Conservation (phyloP, 1,140 invertebrate species). For the Triops cancriformis region DNA sequence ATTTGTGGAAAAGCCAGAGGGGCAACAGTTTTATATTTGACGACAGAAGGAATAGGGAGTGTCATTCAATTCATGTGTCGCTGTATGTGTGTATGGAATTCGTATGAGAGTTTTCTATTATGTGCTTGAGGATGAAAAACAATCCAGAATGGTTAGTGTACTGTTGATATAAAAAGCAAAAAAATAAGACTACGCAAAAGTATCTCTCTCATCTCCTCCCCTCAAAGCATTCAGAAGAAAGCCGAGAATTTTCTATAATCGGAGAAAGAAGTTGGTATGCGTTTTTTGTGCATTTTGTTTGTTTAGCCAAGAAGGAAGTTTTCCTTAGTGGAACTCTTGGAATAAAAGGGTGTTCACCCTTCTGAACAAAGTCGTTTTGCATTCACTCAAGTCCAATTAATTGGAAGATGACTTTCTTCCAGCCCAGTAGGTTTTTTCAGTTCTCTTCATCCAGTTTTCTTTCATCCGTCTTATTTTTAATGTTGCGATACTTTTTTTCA, state of each 20-base stretch:
- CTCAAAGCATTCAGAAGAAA: not conserved
- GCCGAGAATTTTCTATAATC: not conserved
- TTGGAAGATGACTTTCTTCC: too few relatives aligned
- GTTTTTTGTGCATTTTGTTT: not conserved
- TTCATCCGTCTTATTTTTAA: too few relatives aligned
- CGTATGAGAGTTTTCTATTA: not conserved
- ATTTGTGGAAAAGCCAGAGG: not conserved
- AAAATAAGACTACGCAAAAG: not conserved
- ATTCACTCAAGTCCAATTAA: too few relatives aligned
- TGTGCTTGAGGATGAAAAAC: not conserved
- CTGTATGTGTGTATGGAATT: not conserved
- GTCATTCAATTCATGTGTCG: not conserved
- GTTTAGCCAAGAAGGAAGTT: not conserved
- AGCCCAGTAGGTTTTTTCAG: too few relatives aligned
- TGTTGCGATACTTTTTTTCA: too few relatives aligned
- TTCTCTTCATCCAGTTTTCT: too few relatives aligned
- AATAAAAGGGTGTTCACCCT: conserved; percentile 6
- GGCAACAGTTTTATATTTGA: not conserved
- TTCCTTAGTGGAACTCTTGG: not conserved
- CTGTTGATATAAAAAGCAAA: not conserved
- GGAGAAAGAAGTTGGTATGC: not conserved
- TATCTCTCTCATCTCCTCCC: not conserved
- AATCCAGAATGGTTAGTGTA: not conserved
- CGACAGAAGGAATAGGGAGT: not conserved
- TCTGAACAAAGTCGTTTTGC: not conserved